A percentile compares a stretch with the other conserved stretches of the same genome.
Conservation (phyloP, 2,797 vertebrate species). For the Sebastes matsubarae region DNA sequence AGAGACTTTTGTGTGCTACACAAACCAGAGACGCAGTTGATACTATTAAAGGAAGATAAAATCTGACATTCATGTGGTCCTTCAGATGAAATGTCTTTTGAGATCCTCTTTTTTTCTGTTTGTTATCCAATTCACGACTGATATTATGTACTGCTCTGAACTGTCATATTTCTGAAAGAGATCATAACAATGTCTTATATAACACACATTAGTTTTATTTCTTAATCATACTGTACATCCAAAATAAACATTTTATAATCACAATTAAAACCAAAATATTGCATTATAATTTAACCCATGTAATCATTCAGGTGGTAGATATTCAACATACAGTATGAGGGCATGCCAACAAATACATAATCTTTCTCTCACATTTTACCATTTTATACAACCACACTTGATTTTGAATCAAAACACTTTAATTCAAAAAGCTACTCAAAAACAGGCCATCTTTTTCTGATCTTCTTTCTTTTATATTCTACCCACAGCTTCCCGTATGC, state of each 20-base stretch:
- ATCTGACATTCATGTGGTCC: neutral
- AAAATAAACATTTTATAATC: slow-evolving; percentile 69
- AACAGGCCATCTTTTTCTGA: slow-evolving; percentile 4
- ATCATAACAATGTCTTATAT: slow-evolving; percentile 28
- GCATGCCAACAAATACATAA: slow-evolving; percentile 64
- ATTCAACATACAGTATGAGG: slow-evolving; percentile 56
- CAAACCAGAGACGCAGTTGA: neutral
- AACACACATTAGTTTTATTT: slow-evolving; percentile 67
- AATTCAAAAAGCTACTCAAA: slow-evolving; percentile 46
- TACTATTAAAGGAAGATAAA: neutral
- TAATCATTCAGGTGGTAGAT: slow-evolving; percentile 63
- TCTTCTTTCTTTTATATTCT: slow-evolving; percentile 18
- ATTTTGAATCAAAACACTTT: slow-evolving; percentile 42
- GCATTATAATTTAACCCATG: slow-evolving; percentile 65
- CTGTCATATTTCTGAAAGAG: neutral
- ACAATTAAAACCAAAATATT: slow-evolving; percentile 71
- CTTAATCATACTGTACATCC: slow-evolving; percentile 76
- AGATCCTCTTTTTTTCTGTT: neutral
- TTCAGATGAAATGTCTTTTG: neutral
- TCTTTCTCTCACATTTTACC: slow-evolving; percentile 38
- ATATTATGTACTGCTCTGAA: neutral
- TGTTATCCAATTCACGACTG: neutral
- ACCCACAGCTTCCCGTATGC: slow-evolving; percentile 8
- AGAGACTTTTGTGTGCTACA: neutral
- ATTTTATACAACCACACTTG: slow-evolving; percentile 36